phyloP scores from a whole-genome alignment of 2,113 vertebrate species.

The Ranitomeya variabilis region DNA sequence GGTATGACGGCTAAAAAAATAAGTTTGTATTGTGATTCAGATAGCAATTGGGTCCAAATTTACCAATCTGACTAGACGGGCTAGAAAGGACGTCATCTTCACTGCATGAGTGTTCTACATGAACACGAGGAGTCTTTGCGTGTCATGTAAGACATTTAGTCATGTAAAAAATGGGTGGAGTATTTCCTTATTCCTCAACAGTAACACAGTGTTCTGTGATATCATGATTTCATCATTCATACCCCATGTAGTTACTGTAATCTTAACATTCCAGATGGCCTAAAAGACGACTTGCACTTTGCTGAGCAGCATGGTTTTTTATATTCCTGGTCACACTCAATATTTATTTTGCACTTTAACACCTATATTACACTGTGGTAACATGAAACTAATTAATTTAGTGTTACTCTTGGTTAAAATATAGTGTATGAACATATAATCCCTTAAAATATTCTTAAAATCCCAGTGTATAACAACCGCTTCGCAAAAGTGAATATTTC shows the following conservation, averaged over 20 bases:
- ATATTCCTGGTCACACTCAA: neutral
- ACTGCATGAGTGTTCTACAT: constrained; percentile 2
- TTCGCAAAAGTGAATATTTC: no score
- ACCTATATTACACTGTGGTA: neutral
- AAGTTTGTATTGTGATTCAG: constrained; percentile 24
- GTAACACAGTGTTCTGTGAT: constrained; percentile 24
- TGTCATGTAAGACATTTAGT: constrained; percentile 40
- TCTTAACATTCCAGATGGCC: neutral
- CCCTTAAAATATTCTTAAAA: no score
- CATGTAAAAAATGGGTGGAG: constrained; percentile 32
- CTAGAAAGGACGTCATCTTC: neutral
- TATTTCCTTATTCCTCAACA: constrained; percentile 11
- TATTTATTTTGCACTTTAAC: neutral
- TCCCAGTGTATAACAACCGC: no score
- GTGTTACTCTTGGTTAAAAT: neutral
- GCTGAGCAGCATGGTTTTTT: neutral
- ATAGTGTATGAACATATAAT: no score
- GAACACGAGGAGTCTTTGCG: constrained; percentile 19
- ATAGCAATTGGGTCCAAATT: neutral
- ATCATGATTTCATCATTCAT: constrained; percentile 9
- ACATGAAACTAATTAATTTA: neutral
- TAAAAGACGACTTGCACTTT: neutral
- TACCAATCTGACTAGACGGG: constrained; percentile 7
- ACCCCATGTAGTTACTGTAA: neutral
- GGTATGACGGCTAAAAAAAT: neutral